Evolutionary conservation across 2,113 vertebrate genomes (phyloP).

Genomic region (Trematomus loennbergii): DNA sequence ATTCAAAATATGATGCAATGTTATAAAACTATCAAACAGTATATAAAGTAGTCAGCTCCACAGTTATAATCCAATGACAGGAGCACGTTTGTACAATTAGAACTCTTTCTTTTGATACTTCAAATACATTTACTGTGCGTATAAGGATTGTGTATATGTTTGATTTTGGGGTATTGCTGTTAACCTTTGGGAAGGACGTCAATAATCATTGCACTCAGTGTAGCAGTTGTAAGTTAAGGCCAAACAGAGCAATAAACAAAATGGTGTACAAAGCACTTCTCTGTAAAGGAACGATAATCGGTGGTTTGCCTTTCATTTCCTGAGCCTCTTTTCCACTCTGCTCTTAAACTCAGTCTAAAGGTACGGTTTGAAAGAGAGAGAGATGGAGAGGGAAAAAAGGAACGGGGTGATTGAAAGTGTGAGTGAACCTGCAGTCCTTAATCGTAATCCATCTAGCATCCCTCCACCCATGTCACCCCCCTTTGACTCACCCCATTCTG

Average conservation of each 20-base stretch:
- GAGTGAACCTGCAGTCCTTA: slow-evolving; percentile 26
- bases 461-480: slow-evolving; percentile 30
- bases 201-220: neutral
- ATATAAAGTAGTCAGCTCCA: neutral
- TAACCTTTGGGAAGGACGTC: neutral
- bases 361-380: slow-evolving; percentile 19
- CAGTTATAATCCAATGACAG: neutral
- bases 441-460: slow-evolving; percentile 35
- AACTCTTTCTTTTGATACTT: neutral
- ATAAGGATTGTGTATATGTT: neutral
- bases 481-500: slow-evolving; percentile 56
- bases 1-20: neutral
- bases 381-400: neutral
- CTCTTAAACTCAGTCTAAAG: slow-evolving; percentile 25
- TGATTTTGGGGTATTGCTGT: too few relatives aligned
- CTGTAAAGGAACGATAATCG: slow-evolving; percentile 13
- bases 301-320: slow-evolving; percentile 34
- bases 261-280: slow-evolving; percentile 14
- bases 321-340: slow-evolving; percentile 36
- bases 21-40: neutral
- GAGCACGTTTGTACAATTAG: neutral
- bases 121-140: neutral
- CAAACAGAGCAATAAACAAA: slow-evolving; percentile 1
- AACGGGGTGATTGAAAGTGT: slow-evolving; percentile 37
- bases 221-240: slow-evolving; percentile 5